phyloP scores from a whole-genome alignment of 2,888 invertebrate species.

The Didymodactylos carnosus region DNA sequence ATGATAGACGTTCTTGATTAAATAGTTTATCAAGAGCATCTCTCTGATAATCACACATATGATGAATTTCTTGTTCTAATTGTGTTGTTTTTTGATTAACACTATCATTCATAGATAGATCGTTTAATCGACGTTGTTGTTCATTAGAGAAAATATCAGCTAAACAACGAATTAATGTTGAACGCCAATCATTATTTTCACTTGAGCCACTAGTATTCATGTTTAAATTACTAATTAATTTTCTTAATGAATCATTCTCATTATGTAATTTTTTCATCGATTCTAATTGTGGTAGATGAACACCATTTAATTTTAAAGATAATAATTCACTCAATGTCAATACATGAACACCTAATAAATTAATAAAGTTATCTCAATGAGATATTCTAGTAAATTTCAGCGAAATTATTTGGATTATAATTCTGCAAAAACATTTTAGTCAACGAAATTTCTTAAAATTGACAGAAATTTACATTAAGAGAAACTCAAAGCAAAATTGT shows the following conservation, averaged over 20 bases:
- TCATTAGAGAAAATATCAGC: background rate
- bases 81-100: background rate
- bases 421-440: too few relatives aligned
- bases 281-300: background rate
- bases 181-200: too few relatives aligned
- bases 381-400: too few relatives aligned
- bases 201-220: background rate
- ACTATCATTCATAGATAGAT: background rate
- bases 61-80: background rate
- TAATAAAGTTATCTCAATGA: background rate
- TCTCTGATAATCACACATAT: background rate
- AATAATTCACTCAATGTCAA: slow-evolving; percentile 10
- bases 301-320: background rate
- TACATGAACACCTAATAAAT: background rate
- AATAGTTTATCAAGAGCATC: background rate
- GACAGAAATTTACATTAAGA: too few relatives aligned
- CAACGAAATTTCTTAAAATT: too few relatives aligned
- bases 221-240: background rate
- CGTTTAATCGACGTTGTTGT: background rate
- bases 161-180: background rate
- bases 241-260: background rate
- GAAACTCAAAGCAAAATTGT: too few relatives aligned
- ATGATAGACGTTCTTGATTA: background rate
- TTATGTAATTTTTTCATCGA: background rate
- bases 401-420: too few relatives aligned